Evolutionary conservation across 2,113 vertebrate genomes (phyloP).

Genomic region (Oreocharis arfaki): DNA sequence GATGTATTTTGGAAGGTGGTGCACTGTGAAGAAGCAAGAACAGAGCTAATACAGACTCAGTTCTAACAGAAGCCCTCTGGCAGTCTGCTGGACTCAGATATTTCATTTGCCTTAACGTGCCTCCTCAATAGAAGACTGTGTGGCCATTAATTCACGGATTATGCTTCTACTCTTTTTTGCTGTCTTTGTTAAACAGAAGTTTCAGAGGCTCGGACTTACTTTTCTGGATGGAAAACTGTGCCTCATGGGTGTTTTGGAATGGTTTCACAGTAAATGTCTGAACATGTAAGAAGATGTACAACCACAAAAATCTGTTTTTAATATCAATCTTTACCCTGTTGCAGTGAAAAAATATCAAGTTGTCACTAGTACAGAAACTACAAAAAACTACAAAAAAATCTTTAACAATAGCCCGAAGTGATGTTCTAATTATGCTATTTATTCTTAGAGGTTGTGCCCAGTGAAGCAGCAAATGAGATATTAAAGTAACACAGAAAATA

Average conservation of each 20-base stretch:
- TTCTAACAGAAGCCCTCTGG: neutral
- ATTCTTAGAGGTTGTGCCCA: neutral
- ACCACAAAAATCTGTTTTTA: neutral
- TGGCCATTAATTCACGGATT: neutral
- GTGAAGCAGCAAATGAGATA: neutral
- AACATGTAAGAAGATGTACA: neutral
- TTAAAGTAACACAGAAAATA: neutral
- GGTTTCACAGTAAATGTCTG: neutral
- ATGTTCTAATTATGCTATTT: neutral
- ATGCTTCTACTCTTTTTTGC: neutral
- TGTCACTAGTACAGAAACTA: neutral
- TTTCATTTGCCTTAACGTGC: neutral
- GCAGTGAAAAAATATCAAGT: neutral
- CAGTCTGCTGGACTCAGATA: neutral
- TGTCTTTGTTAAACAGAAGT: neutral
- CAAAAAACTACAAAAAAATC: neutral
- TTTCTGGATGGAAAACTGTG: neutral
- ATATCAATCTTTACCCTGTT: neutral
- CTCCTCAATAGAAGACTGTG: neutral
- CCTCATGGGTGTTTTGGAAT: neutral
- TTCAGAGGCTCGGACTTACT: neutral
- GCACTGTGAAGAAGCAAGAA: neutral
- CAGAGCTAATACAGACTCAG: neutral
- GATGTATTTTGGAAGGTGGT: neutral
- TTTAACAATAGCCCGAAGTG: neutral